Evolutionary conservation across 2,113 vertebrate species (phyloP).

Genomic region (Sylvia atricapilla): DNA sequence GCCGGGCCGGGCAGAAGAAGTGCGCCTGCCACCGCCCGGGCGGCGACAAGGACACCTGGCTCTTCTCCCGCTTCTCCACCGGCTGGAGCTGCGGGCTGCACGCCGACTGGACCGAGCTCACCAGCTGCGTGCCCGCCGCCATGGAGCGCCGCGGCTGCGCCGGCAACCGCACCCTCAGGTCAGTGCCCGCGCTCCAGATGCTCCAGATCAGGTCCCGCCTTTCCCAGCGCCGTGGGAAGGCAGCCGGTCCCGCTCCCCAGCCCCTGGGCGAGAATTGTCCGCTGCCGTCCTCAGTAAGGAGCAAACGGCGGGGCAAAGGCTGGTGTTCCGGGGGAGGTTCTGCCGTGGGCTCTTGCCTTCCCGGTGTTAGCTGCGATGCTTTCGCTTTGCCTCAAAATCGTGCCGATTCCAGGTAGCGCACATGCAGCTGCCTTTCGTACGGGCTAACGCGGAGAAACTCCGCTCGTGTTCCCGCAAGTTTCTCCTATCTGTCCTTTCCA

Average conservation of each 20-base stretch:
- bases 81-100: conserved; percentile 99
- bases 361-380: rapidly evolving
- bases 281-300: neutral
- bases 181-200: neutral
- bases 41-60: conserved; percentile 88
- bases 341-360: neutral
- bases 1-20: conserved; percentile 95
- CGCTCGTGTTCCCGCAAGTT: neutral
- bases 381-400: rapidly evolving
- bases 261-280: neutral
- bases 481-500: neutral
- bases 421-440: rapidly evolving
- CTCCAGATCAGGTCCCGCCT: neutral
- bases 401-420: rapidly evolving
- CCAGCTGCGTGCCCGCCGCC: conserved; percentile 92
- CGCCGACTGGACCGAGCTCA: conserved; percentile 99
- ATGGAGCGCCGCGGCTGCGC: conserved; percentile 85
- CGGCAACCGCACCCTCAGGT: conserved; percentile 77
- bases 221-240: neutral
- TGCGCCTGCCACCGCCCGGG: conserved; percentile 94
- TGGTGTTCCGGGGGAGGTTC: neutral
- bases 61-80: conserved; percentile 98
- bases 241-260: neutral
- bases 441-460: neutral
- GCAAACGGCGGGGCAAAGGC: neutral